Conservation (phyloP, 2,797 vertebrate genomes). For the Melanotaenia pygmaea region DNA sequence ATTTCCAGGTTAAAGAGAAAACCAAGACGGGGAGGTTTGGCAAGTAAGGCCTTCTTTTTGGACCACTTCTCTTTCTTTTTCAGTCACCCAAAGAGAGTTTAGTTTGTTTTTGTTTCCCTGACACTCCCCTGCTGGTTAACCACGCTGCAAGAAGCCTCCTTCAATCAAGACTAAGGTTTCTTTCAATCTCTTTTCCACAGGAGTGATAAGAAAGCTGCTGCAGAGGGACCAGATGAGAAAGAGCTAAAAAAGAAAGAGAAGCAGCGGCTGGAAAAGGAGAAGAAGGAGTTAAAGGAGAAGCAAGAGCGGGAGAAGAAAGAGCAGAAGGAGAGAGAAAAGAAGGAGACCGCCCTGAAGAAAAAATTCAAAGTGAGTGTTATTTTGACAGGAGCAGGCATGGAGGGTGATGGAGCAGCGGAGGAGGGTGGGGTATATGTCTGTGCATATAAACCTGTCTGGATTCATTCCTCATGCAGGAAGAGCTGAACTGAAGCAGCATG, state of each 20-base stretch:
- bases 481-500: slow-evolving; percentile 25
- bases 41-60: slow-evolving; percentile 69
- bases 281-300: slow-evolving; percentile 78
- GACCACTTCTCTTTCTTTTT: slow-evolving; percentile 10
- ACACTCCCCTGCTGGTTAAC: slow-evolving; percentile 19
- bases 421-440: slow-evolving; percentile 44
- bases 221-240: slow-evolving; percentile 74
- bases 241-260: slow-evolving; percentile 83
- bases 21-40: slow-evolving; percentile 68
- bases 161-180: slow-evolving; percentile 3
- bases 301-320: slow-evolving; percentile 78
- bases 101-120: slow-evolving; percentile 1
- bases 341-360: slow-evolving; percentile 74
- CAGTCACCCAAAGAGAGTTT: not conserved
- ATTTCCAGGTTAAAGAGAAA: slow-evolving; percentile 74
- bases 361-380: slow-evolving; percentile 78
- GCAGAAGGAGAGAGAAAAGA: slow-evolving; percentile 77
- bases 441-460: slow-evolving; percentile 74
- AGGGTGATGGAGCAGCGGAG: slow-evolving; percentile 39
- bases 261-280: slow-evolving; percentile 80
- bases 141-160: not conserved
- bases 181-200: slow-evolving; percentile 42
- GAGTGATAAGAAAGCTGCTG: slow-evolving; percentile 65
- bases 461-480: slow-evolving; percentile 70
- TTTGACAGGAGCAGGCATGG: slow-evolving; percentile 23